Evolutionary conservation across 2,797 vertebrate genomes (phyloP), one percentile per base, ranked within the genome.

Genomic region (Pelobates cultripes): DNA sequence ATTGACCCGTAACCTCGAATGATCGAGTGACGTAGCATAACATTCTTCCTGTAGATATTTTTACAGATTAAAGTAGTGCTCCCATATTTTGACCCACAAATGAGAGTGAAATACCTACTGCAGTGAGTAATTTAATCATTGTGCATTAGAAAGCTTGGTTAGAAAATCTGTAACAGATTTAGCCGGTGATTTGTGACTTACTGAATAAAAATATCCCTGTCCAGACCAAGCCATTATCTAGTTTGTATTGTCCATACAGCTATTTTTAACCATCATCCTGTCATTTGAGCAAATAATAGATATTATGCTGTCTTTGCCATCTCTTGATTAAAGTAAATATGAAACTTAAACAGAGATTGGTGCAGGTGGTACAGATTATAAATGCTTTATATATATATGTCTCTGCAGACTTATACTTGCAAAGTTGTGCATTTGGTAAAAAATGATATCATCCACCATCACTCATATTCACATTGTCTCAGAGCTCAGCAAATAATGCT

Each of bases 201-300:
- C 75, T 84, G 60, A 75, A 71, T 72, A 84, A 78, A 79, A 51
- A 51, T 57, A 57, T 73, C 66, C 68, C 41, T n/a, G 70, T 28
- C 61, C 28, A 2, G 41, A 76, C 63, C n/a, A 13, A 72, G 45
- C 45, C 73, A 79, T 70, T 80, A 76, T 79, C 67, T 72, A 73
- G 57, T 80, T 72, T 69, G 47, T 71, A 57, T 80, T 77, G 66
- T 76, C 68, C 68, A 71, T 75, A 79, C 66, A 80, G 75, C 44
- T 75, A 44, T 64, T 72, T 84, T 75, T 75, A 75, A 72, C 70
- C 43, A 79, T 47, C 55, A 72, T 75, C 72, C 67, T 70, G 72
- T 80, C 60, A 70, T 80, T 79, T 70, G 64, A 70, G 55, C 43
- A 78, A 83, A 68, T 78, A 83, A 79, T 77, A 82, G 67, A 81